Evolutionary conservation across 2,113 vertebrate genomes (phyloP), one percentile per base, ranked within the genome.

Genomic region (Lophius piscatorius): DNA sequence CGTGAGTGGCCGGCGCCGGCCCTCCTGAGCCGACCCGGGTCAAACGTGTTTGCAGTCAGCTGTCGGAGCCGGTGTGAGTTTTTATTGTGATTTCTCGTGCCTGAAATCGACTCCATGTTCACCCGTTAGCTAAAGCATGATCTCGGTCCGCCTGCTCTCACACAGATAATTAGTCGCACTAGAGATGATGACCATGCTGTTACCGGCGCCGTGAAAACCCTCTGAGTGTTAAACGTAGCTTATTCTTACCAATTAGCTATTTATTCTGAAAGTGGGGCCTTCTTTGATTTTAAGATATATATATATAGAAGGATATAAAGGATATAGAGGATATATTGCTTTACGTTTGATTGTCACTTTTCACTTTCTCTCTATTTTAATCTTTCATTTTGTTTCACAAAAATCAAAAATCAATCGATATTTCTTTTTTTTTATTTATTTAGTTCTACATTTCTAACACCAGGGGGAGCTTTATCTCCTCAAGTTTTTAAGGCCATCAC

Each of bases 11-110:
- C 70, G 57, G 63, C 77, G 55, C 56, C 18, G 39, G 16, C 50
- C 50, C 23, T 9, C 42, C 62, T 77, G 75, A 84, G 74, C 81
- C 76, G 81, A 63, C 63, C 60, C 63, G 50, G 76, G 74, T 73
- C 81, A 82, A 69, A 84, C 57, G 70, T 80, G 59, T 79, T 85
- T 83, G 64, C 73, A 84, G 79, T 88, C 87, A 76, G 73, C 72
- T 80, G 83, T 84, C 65, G 49, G 64, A 81, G 63, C 70, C 69
- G 74, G 38, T 61, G 3, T 74, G 81, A 64, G 66, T 49, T 69
- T 82, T 20, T 68, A 76, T 78, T 76, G 71, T 63, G 66, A 75
- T 73, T 71, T 77, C 59, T 52, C 56, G 36, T 63, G 60, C 58
- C 76, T 74, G 76, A 82, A 85, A 69, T 61, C 52, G 50, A 65